These are phyloP conservation scores for Notoglanidium macrostoma DNA, from an alignment of 2,797 vertebrate species.

Conservation along the genomic window DNA sequence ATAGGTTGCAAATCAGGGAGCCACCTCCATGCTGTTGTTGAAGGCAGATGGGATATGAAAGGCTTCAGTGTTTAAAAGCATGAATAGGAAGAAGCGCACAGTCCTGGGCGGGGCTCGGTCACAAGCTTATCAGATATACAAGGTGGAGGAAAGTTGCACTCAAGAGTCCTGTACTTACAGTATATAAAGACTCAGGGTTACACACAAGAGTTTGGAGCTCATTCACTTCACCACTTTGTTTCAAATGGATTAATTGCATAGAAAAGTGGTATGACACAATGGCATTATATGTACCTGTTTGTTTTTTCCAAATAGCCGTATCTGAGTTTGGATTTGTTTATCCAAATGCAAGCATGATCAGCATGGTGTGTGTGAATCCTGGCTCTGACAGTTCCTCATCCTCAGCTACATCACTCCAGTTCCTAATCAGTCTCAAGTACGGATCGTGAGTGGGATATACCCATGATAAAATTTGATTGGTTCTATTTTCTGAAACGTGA, in stretches of 20 bases:
- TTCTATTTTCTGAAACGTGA: background rate
- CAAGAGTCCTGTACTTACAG: background rate
- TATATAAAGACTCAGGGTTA: background rate
- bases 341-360: background rate
- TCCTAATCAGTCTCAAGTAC: background rate
- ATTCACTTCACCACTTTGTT: background rate
- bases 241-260: background rate
- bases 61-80: constrained; percentile 58
- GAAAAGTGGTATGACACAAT: background rate
- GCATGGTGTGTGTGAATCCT: background rate
- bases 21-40: constrained; percentile 58
- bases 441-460: background rate
- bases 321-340: no score
- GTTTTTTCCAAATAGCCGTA: no score
- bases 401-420: background rate
- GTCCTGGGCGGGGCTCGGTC: constrained; percentile 47
- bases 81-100: constrained; percentile 54
- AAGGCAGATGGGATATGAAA: constrained; percentile 61
- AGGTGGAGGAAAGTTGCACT: constrained; percentile 21
- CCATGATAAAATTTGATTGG: background rate
- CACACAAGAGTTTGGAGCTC: background rate
- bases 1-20: constrained; percentile 62
- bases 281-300: background rate
- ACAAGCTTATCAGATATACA: constrained; percentile 56
- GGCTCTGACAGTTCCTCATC: background rate